Conservation (phyloP, 2,888 invertebrate species). For the Sicus ferrugineus region DNA sequence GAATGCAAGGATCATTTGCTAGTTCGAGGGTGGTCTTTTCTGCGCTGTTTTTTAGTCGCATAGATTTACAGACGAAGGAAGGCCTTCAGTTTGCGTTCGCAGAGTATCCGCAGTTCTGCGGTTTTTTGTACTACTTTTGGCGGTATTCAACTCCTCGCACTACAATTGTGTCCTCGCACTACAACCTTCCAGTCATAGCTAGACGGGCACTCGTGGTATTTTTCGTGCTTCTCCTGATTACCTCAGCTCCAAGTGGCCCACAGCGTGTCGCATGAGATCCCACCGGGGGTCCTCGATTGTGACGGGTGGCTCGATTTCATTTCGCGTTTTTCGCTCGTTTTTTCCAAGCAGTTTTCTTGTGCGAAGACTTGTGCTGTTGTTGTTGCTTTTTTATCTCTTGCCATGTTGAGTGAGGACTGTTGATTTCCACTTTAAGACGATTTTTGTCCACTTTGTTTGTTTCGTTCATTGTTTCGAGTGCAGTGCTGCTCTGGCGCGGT, state of each 20-base stretch:
- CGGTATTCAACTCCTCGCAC: background rate
- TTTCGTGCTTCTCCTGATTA: conserved; percentile 28
- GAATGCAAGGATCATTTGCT: no score
- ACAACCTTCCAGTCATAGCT: background rate
- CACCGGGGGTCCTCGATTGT: conserved; percentile 1
- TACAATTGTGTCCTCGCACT: background rate
- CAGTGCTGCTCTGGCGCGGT: background rate
- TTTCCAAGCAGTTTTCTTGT: background rate
- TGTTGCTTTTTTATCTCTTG: conserved; percentile 1
- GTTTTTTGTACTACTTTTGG: background rate
- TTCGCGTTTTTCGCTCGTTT: conserved; percentile 9
- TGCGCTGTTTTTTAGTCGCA: no score
- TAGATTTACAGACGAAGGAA: no score
- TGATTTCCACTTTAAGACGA: conserved; percentile 30
- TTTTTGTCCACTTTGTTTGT: conserved; percentile 25
- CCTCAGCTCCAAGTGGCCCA: conserved; percentile 24
- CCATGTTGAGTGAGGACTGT: conserved; percentile 21
- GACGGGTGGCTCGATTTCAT: conserved; percentile 5
- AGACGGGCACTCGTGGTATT: conserved; percentile 9
- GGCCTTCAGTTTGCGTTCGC: no score
- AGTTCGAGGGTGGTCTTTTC: no score
- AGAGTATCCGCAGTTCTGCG: no score
- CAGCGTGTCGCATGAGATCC: conserved; percentile 26
- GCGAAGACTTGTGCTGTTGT: background rate
- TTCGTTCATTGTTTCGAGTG: conserved; percentile 10